A percentile compares a stretch with the other conserved stretches of the same genome.
phyloP scores from a whole-genome alignment of 2,113 vertebrate species.

The Plecotus auritus region DNA sequence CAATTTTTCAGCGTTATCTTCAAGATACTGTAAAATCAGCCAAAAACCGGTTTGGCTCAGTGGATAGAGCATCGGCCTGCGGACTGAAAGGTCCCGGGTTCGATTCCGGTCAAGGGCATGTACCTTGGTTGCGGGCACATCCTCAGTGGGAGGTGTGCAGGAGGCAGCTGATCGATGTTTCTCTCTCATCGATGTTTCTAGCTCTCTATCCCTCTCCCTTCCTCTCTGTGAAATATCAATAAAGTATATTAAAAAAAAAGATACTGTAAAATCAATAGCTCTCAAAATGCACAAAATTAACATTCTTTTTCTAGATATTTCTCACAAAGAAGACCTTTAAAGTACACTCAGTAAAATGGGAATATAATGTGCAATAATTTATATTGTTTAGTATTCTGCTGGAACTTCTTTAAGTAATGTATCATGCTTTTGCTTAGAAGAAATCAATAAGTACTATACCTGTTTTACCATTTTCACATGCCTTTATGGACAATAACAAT shows the following conservation, averaged over 20 bases:
- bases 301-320: constrained; percentile 55
- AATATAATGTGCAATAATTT: constrained; percentile 31
- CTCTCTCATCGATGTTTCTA: too few relatives aligned
- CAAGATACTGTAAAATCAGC: constrained; percentile 33
- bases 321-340: constrained; percentile 51
- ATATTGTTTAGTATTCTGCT: neutral
- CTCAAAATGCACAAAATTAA: constrained; percentile 61
- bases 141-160: too few relatives aligned
- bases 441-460: constrained; percentile 54
- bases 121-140: too few relatives aligned
- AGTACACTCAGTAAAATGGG: neutral
- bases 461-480: constrained; percentile 36
- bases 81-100: too few relatives aligned
- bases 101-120: too few relatives aligned
- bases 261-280: constrained; percentile 44
- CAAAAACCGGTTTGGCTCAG: too few relatives aligned
- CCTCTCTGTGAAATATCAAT: too few relatives aligned
- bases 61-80: too few relatives aligned
- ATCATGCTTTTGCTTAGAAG: constrained; percentile 31
- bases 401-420: constrained; percentile 29
- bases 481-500: constrained; percentile 63
- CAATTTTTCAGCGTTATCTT: constrained; percentile 9
- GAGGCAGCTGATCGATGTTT: too few relatives aligned
- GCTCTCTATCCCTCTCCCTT: too few relatives aligned
- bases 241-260: too few relatives aligned